Evolutionary conservation across 2,113 vertebrate species (phyloP).

Genomic region (Alexandromys fortis): DNA sequence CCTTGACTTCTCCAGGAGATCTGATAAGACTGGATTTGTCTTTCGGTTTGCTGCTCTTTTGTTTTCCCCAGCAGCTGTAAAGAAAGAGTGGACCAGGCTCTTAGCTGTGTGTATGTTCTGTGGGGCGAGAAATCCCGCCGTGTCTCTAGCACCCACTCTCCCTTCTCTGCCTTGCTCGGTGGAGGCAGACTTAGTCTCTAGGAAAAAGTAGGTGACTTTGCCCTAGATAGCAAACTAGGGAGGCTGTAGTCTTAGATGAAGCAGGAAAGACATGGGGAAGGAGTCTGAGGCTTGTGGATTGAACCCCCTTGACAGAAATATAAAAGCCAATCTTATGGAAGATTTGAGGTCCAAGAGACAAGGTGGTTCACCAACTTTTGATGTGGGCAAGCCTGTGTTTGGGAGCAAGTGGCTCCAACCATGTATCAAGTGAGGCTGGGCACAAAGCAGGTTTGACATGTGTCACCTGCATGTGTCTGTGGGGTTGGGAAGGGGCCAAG

Average conservation of each 20-base stretch:
- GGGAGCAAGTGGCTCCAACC: neutral
- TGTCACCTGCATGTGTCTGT: neutral
- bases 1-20: conserved; percentile 35
- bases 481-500: neutral
- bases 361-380: neutral
- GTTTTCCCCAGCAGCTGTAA: conserved; percentile 30
- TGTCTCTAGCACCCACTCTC: neutral
- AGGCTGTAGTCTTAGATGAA: neutral
- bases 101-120: neutral
- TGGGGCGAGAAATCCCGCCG: conserved; percentile 24
- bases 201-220: neutral
- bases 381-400: neutral
- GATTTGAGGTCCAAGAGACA: neutral
- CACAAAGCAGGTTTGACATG: neutral
- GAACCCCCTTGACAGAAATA: neutral
- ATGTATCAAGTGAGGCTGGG: neutral
- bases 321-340: neutral
- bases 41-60: conserved; percentile 56
- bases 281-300: neutral
- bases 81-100: conserved; percentile 36
- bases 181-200: conserved; percentile 13
- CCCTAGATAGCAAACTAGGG: neutral
- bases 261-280: neutral
- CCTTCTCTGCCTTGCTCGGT: conserved; percentile 7
- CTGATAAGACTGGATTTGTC: conserved; percentile 46